phyloP scores from a whole-genome alignment of 2,888 invertebrate genomes.

The Drosophila testacea region DNA sequence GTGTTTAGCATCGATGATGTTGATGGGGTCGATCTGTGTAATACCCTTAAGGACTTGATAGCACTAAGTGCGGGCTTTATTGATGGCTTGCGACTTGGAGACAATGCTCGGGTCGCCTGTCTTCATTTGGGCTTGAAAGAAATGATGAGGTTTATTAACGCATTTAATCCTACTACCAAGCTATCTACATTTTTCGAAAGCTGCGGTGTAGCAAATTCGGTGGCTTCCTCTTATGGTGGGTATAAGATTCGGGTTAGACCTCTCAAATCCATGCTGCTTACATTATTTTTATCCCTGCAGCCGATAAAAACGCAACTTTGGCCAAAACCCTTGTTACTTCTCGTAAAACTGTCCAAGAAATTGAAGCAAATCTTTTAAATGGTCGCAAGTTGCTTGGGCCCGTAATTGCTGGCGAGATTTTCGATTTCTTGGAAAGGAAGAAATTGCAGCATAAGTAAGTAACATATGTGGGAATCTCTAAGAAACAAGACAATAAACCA shows the following conservation, averaged over 20 bases:
- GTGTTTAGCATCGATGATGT: conserved; percentile 97
- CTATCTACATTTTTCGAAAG: conserved; percentile 98
- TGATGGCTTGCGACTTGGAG: conserved; percentile 96
- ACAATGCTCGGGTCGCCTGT: conserved; percentile 99
- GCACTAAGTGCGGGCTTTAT: conserved; percentile 98
- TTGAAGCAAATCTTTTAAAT: conserved; percentile 97
- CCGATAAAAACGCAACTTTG: conserved; percentile 64
- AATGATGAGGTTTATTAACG: conserved; percentile 97
- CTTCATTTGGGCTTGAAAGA: conserved; percentile 99
- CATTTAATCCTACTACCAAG: conserved; percentile 95
- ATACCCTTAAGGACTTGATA: conserved; percentile 99
- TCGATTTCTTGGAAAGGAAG: conserved; percentile 94
- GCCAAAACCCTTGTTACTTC: conserved; percentile 93
- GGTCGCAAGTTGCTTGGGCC: conserved; percentile 99
- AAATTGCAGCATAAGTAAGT: conserved; percentile 92
- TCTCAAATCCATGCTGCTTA: too few species aligned
- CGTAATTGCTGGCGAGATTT: conserved; percentile 97
- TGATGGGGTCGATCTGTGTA: conserved; percentile 98
- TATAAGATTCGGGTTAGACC: not conserved
- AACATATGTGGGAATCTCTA: not conserved
- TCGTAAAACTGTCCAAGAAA: conserved; percentile 93
- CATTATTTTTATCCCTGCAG: conserved; percentile 19
- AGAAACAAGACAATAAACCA: not conserved
- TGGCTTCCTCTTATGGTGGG: conserved; percentile 97
- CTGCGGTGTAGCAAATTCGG: conserved; percentile 98